Percentiles rank a stretch among this genome's conserved stretches.
Evolutionary conservation across 2,888 invertebrate genomes (phyloP).

Genomic region (Aporophyla nigra): DNA sequence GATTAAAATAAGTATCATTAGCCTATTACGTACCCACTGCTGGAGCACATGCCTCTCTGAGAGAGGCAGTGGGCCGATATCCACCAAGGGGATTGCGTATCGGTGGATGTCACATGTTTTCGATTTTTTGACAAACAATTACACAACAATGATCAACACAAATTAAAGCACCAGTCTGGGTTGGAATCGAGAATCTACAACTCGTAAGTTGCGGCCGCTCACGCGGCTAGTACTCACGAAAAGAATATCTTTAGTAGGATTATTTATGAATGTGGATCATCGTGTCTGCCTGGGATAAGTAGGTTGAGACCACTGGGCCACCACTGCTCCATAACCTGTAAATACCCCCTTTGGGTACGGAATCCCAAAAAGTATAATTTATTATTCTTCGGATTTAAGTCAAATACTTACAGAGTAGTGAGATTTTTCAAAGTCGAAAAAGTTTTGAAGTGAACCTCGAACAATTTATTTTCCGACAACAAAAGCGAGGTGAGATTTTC

Average conservation of each 20-base stretch:
- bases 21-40: neutral
- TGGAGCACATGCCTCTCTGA: neutral
- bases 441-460: conserved; percentile 91
- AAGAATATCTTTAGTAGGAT: too few species aligned
- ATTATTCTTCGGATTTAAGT: neutral
- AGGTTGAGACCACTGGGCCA: too few species aligned
- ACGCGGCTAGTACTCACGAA: too few species aligned
- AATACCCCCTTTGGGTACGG: neutral
- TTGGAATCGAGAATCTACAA: too few species aligned
- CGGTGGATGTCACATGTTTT: neutral
- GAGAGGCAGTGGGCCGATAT: neutral
- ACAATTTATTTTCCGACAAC: conserved; percentile 93
- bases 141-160: too few species aligned
- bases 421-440: conserved; percentile 92
- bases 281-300: too few species aligned
- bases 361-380: neutral
- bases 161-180: too few species aligned
- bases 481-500: conserved; percentile 92
- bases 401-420: conserved; percentile 92
- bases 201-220: too few species aligned
- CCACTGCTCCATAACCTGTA: neutral
- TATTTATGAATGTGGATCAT: too few species aligned
- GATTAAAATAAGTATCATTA: neutral
- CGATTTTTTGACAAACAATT: too few species aligned
- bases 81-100: neutral